Evolutionary conservation across 2,888 invertebrate species (phyloP), one percentile per base, ranked within the genome.

Genomic region (Ceraclea dissimilis): DNA sequence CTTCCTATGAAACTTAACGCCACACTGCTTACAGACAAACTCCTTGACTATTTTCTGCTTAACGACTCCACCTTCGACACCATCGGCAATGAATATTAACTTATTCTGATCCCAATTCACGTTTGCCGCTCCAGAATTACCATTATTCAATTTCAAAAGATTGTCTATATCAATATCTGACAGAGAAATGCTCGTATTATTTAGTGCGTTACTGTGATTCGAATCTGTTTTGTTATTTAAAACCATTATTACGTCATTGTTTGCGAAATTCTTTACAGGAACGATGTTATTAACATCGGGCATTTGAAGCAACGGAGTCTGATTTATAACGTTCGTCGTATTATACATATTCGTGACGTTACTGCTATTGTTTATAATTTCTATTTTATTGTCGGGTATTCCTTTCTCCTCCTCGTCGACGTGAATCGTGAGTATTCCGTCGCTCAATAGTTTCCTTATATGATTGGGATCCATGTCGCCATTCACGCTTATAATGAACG

Each of bases 401-500:
- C 31, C 18, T 43, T 51, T 55, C 22, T 57, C 53, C 17, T 49
- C 49, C 8, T 58, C 58, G 31, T 58, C 49, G 16, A 58, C 49
- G 16, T 58, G 55, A 20, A 58, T 58, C n/a, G 52, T 58, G 10
- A 58, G 39, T 2, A 52, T 39, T 18, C 58, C 58, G 4, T 58
- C 58, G 21, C 46, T 54, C n/a, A 58, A 33, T 4, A 58, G 55
- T 22, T 55, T 50, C 51, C 55, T 48, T 5, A 58, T 10, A 13
- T 34, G n/a, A 17, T 52, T 22, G 10, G 58, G 51, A 46, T 58
- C 58, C 55, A 58, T 49, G 34, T 54, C 54, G n/a, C 55, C 51
- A 34, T 58, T 55, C n/a, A 58, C 51, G 17, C 58, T 55, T 17
- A 58, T 58, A 8, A 58, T 33, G n/a, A 55, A 58, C 8, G 58